Evolutionary conservation across 2,888 invertebrate species (phyloP), one percentile per base, ranked within the genome.

Genomic region (Leucophenga maculata): DNA sequence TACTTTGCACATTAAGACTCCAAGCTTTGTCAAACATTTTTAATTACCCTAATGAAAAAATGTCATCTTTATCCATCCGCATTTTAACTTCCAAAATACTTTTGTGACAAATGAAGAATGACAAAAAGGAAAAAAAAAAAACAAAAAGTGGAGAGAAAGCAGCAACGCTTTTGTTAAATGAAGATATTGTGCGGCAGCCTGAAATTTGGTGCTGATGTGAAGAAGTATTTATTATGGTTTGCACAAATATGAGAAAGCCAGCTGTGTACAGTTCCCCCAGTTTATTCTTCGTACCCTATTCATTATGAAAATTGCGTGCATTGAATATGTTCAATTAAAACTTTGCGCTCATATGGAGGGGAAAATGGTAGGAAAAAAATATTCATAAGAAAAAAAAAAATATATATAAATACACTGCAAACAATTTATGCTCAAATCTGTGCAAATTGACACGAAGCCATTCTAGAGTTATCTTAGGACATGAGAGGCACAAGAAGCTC

Each of bases 31-130:
- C 39, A 39, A 39, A 39, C 39, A 39, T 77, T 83, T 83, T 82
- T 81, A 81, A 81, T 81, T 83, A 81, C 80, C 77, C 83, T 76
- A 81, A 81, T 81, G 82, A 81, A 81, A 26, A 83, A 83, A 81
- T 76, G n/a, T n/a, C n/a, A n/a, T n/a, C n/a, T n/a, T n/a, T n/a
- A n/a, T 82, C 82, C 69, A 78, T 4, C 3, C 39, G 9, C 3
- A 39, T 1, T 39, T 6, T 11, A 11, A 11, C 39, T 39, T 39
- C 39, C 39, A 39, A 18, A 20, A 18, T 32, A 20, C 20, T 66
- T 55, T 60, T 54, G 32, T 80, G 80, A 80, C 79, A 79, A 80
- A 82, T 79, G 78, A 75, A 75, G 74, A 75, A 75, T 77, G 73
- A 22, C 26, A 65, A 65, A 50, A 50, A 16, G 22, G 3, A 50